A percentile compares a stretch with the other conserved stretches of the same genome.
phyloP scores from a whole-genome alignment of 2,888 invertebrate genomes.

The Gymnosoma rotundatum region DNA sequence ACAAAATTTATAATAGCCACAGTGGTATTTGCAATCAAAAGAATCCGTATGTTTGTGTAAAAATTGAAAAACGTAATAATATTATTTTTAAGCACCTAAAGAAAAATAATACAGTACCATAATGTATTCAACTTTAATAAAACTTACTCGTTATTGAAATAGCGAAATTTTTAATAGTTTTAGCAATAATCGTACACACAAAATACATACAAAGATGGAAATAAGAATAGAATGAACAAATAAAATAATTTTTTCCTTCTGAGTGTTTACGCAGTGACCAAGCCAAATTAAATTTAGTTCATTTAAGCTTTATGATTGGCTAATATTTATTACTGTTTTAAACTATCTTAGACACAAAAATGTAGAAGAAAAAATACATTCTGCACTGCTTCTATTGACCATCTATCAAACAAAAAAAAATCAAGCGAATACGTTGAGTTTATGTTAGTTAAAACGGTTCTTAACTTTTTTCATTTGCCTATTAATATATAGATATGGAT shows the following conservation, averaged over 20 bases:
- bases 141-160: constrained; percentile 2
- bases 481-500: not conserved
- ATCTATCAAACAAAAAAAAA: constrained; percentile 2
- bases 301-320: constrained; percentile 8
- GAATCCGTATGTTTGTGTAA: too few relatives aligned
- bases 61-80: too few relatives aligned
- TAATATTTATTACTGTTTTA: not conserved
- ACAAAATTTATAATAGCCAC: too few relatives aligned
- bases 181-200: constrained; percentile 29
- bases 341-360: constrained; percentile 4
- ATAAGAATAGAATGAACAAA: constrained; percentile 21
- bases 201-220: constrained; percentile 9
- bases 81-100: constrained; percentile 5
- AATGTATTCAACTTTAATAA: constrained; percentile 1
- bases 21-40: too few relatives aligned
- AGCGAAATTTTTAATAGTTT: not conserved
- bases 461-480: constrained; percentile 6
- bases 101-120: not conserved
- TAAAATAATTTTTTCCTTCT: too few relatives aligned
- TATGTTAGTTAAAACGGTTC: constrained; percentile 2
- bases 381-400: not conserved
- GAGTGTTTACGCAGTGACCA: constrained; percentile 8
- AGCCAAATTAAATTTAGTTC: constrained; percentile 7
- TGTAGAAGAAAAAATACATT: constrained; percentile 2
- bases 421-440: constrained; percentile 5